These are phyloP conservation scores for Bubo scandiacus DNA, from an alignment of 2,113 vertebrate genomes.

Conservation along the genomic window DNA sequence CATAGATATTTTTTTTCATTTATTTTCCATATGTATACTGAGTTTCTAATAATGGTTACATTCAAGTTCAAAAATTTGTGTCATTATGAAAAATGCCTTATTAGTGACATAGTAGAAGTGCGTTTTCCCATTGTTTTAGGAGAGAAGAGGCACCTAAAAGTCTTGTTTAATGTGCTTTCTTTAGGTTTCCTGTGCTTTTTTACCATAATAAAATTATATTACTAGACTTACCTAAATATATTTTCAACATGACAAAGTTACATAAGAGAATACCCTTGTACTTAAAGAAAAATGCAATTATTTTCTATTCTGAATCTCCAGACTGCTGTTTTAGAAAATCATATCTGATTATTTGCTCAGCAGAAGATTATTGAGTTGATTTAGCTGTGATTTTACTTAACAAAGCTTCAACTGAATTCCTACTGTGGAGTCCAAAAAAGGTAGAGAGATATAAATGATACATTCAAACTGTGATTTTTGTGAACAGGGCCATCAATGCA, in stretches of 20 bases:
- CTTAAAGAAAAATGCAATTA: conserved; percentile 91
- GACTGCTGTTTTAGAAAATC: conserved; percentile 95
- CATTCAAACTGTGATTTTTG: conserved; percentile 95
- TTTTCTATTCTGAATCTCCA: conserved; percentile 93
- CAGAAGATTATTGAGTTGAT: conserved; percentile 99
- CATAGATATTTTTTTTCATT: not conserved
- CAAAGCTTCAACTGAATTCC: conserved; percentile 93
- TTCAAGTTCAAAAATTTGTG: not conserved
- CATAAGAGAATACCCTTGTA: conserved; percentile 86
- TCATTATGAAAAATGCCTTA: not conserved
- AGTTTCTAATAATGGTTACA: not conserved
- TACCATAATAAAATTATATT: conserved; percentile 76
- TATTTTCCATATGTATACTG: not conserved
- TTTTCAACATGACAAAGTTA: conserved; percentile 82
- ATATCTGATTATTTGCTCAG: conserved; percentile 98
- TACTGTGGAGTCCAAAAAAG: conserved; percentile 90
- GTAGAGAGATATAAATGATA: conserved; percentile 89
- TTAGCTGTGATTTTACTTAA: conserved; percentile 97
- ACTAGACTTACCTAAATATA: conserved; percentile 74
- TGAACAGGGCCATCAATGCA: conserved; percentile 99
- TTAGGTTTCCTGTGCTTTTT: conserved; percentile 36
- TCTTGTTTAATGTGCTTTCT: not conserved
- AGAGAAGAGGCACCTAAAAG: not conserved
- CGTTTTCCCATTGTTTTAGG: not conserved
- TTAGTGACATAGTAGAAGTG: not conserved